Evolutionary conservation across 2,113 vertebrate species (phyloP), one percentile per base, ranked within the genome.

Genomic region (Vulpes lagopus): DNA sequence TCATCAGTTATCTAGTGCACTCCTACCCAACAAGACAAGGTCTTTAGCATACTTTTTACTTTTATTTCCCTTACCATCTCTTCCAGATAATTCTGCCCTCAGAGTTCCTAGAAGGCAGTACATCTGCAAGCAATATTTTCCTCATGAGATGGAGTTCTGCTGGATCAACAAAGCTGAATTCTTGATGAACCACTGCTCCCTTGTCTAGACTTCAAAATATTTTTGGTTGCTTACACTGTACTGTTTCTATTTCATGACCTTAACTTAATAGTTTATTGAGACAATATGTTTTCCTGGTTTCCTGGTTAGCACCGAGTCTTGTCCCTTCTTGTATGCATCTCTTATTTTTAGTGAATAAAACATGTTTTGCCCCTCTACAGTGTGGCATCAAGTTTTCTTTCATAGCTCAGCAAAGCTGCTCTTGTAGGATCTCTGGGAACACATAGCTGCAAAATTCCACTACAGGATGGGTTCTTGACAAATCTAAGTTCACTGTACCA

Each of bases 151-250:
- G 7, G 49, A 49, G 1, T 78, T 95, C 55, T 80, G 15, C 38
- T 84, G 32, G 35, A 65, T 23, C 7, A 71, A 69, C 6, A 82
- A 78, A 84, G 32, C 49, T 67, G 60, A 93, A 55, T 64, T 87
- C n/a, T 27, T 88, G 59, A 38, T 23, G 25, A 93, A 90, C 35
- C 60, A 11, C 25, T 80, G 55, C 8, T 43, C n/a, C 73, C 8
- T 92, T 90, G 83, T 60, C 74, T 87, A 93, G 53, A 87, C 62
- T 74, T 83, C 65, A 86, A 71, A 92, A 64, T 74, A 51, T 59
- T 82, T 81, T 67, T 81, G 8, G 38, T 81, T n/a, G 32, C 76
- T 69, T 82, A 92, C 27, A 43, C 10, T n/a, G 59, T 35, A 11
- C 17, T 6, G 11, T 92, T 74, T 83, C 35, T 88, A 65, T 69